Evolutionary conservation across 2,888 invertebrate species (phyloP), one percentile per base, ranked within the genome.

Genomic region (Netelia melanura): DNA sequence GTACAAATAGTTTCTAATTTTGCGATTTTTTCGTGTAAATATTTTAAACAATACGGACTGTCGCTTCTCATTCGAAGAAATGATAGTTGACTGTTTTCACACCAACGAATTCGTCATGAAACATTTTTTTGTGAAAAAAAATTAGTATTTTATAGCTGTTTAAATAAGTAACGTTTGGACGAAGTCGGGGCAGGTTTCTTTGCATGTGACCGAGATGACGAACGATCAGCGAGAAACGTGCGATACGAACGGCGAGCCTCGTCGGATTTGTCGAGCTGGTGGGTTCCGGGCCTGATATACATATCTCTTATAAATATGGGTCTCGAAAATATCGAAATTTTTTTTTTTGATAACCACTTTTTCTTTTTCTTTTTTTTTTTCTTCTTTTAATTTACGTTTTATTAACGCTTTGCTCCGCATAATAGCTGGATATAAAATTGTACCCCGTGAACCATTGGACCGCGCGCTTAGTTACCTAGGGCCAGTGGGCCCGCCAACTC

Each of bases 361-460:
- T 81, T 81, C 71, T 64, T 74, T 83, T 62, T 56, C 21, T 85
- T 56, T 62, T 82, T 78, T 78, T 81, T 70, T 82, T 82, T 84
- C 14, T 79, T 76, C 38, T 75, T 74, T 84, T 71, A 62, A 70
- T 61, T 75, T 67, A 52, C 61, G n/a, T 30, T 81, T 62, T 83
- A 82, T 82, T 88, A 81, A 79, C 70, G 72, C 75, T 86, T 88
- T 87, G 81, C 87, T 86, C 85, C 88, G 84, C 84, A 80, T 81
- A 88, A 88, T 87, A 87, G 87, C 86, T 88, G 89, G 86, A 90
- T 91, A 93, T 89, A 93, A 93, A 93, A 93, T 93, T 93, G 93
- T 93, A 92, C 92, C 93, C 93, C 92, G 88, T 92, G 89, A 93
- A 93, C 92, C 93, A 92, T 92, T 93, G 93, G 92, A 93, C 93